Percentiles rank a stretch among this genome's conserved stretches.
Conservation (phyloP, 2,888 invertebrate species). For the Parnassius orleans region DNA sequence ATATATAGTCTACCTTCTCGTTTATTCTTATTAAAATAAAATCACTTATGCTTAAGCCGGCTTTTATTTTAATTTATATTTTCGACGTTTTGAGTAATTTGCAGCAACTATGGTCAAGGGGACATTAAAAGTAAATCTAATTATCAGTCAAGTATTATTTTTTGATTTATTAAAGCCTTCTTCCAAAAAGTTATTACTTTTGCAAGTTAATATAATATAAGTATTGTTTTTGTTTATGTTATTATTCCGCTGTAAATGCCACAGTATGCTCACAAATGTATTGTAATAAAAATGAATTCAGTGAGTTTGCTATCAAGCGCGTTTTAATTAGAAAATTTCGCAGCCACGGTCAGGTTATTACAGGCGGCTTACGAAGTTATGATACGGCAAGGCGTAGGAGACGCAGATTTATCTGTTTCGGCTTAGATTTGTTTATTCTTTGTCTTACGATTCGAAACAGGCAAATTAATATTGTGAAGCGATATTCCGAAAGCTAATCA, state of each 20-base stretch:
- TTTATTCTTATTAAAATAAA: too few relatives aligned
- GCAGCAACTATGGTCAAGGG: too few relatives aligned
- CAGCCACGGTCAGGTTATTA: conserved; percentile 55
- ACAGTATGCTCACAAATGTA: conserved; percentile 29
- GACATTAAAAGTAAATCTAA: too few relatives aligned
- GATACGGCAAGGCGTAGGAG: conserved; percentile 48
- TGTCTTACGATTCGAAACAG: conserved; percentile 9
- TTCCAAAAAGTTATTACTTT: too few relatives aligned
- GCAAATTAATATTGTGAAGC: conserved; percentile 17
- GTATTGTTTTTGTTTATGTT: not conserved
- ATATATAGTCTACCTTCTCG: too few relatives aligned
- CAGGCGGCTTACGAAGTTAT: conserved; percentile 66
- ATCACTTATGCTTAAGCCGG: too few relatives aligned
- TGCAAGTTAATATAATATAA: too few relatives aligned
- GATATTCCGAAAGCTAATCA: conserved; percentile 2
- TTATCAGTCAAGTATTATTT: too few relatives aligned
- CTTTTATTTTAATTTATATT: too few relatives aligned
- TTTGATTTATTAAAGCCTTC: too few relatives aligned
- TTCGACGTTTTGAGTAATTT: too few relatives aligned
- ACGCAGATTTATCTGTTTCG: conserved; percentile 61
- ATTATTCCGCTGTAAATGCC: conserved; percentile 19
- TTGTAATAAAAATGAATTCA: conserved; percentile 39
- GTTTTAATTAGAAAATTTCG: conserved; percentile 51
- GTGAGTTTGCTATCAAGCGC: conserved; percentile 38
- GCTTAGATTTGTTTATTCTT: conserved; percentile 57